Percentiles rank a stretch among this genome's conserved stretches.
These are phyloP conservation scores for Anhinga anhinga DNA, from an alignment of 2,113 vertebrate species.

Conservation along the genomic window DNA sequence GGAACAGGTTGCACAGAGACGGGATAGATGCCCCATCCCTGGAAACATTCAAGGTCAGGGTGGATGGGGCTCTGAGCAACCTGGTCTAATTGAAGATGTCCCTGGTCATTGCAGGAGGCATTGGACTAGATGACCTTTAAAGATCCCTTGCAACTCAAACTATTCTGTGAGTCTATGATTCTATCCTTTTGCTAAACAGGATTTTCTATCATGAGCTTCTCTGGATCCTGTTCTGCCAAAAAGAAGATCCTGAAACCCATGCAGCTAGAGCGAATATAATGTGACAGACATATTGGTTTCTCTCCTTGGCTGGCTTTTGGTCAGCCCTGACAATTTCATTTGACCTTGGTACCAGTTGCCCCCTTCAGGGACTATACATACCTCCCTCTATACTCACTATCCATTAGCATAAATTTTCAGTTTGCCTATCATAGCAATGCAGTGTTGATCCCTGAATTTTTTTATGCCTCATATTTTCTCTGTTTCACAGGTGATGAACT, in stretches of 20 bases:
- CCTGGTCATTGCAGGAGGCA: background rate
- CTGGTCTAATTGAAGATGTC: background rate
- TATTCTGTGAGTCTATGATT: background rate
- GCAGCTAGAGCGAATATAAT: background rate
- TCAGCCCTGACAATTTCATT: background rate
- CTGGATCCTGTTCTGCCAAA: background rate
- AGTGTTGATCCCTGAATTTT: background rate
- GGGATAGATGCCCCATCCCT: background rate
- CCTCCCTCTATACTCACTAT: background rate
- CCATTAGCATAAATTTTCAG: background rate
- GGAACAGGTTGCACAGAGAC: background rate
- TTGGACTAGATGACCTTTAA: background rate
- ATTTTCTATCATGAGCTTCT: background rate
- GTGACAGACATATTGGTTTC: background rate
- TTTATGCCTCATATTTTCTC: background rate
- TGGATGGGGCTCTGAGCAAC: background rate
- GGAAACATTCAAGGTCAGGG: background rate
- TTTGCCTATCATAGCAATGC: background rate
- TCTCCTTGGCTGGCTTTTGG: background rate
- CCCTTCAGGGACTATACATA: background rate
- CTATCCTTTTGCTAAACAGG: background rate
- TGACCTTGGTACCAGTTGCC: fast-evolving
- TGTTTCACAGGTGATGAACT: background rate
- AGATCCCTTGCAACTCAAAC: background rate
- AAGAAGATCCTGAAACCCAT: background rate